Base-by-base conservation (phyloP, 2,113 vertebrate species). In the Pipa parva region DNA sequence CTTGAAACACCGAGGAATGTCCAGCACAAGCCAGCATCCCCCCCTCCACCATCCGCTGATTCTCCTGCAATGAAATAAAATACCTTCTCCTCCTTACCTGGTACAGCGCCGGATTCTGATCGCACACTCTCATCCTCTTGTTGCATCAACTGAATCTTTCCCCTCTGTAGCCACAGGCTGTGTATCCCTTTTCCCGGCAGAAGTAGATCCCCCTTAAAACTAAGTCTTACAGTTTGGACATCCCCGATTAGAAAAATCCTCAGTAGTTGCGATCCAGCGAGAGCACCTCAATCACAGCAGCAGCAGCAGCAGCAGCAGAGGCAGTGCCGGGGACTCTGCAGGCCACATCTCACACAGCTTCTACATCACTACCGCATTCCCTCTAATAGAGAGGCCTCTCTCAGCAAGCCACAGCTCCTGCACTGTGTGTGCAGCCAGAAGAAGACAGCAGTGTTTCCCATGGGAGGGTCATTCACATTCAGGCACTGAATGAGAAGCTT, bases 361-460 rank as follows among this genome's bases (percentile, higher is more conserved):
- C 77, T 76, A 80, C 85, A 85, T 82, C 76, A 82, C 89, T 92
- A 92, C 90, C 91, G 84, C 88, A 91, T 84, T 91, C 79, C 81
- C 81, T 81, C 88, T 87, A 90, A 86, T 85, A 92, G 89, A 77
- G 80, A 84, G 80, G 77, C 72, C 76, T 70, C 50, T 71, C 75
- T 71, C 48, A 71, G 72, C 57, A 75, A 78, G 71, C 74, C 75
- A 73, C 33, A 26, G 18, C 59, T 52, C 49, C 12, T 37, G 24
- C 52, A 36, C 37, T 48, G 2, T 20, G 39, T 57, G 54, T 57
- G 54, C 54, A 48, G 37, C 39, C 54, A 58, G n/a, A 31, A 67
- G 18, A 49, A 59, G 65, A 18, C n/a, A 60, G 39, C 4, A 27
- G 33, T 15, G n/a, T 24, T 18, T 28, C 49, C 22, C 1, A 15